Conservation (phyloP, 2,888 invertebrate genomes). For the Malacosoma neustria region DNA sequence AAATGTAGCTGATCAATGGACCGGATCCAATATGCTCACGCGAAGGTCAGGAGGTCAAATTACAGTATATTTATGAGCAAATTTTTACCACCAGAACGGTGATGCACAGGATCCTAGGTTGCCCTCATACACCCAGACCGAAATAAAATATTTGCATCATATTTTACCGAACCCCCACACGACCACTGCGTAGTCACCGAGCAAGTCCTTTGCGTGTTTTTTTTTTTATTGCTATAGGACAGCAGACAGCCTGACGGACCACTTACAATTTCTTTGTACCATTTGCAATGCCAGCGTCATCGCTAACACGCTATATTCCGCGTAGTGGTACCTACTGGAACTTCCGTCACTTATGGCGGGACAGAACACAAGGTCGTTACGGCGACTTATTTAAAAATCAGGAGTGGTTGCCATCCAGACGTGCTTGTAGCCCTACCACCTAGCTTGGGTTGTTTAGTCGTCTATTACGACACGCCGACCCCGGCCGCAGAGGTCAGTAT, state of each 20-base stretch:
- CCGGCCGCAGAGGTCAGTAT: not conserved
- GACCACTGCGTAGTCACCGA: too few relatives aligned
- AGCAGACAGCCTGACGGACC: not conserved
- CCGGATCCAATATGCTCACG: slow-evolving; percentile 4
- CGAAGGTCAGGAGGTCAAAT: slow-evolving; percentile 1
- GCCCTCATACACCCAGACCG: slow-evolving; percentile 5
- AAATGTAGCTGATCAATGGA: slow-evolving; percentile 2
- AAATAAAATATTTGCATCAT: too few relatives aligned
- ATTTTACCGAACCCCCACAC: too few relatives aligned
- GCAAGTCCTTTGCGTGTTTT: too few relatives aligned
- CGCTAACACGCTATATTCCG: not conserved
- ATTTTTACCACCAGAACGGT: too few relatives aligned
- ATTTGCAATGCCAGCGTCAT: not conserved
- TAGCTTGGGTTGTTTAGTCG: not conserved
- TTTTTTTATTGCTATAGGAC: not conserved
- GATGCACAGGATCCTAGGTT: slow-evolving; percentile 1
- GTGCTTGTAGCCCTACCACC: not conserved
- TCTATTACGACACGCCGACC: not conserved
- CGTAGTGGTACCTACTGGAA: too few relatives aligned
- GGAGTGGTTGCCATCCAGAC: not conserved
- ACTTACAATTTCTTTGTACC: not conserved
- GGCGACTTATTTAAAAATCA: not conserved
- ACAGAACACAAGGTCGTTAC: not conserved
- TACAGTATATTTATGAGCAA: too few relatives aligned
- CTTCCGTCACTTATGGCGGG: not conserved